Evolutionary conservation across 2,113 vertebrate species (phyloP).

Genomic region (Archocentrus centrarchus): DNA sequence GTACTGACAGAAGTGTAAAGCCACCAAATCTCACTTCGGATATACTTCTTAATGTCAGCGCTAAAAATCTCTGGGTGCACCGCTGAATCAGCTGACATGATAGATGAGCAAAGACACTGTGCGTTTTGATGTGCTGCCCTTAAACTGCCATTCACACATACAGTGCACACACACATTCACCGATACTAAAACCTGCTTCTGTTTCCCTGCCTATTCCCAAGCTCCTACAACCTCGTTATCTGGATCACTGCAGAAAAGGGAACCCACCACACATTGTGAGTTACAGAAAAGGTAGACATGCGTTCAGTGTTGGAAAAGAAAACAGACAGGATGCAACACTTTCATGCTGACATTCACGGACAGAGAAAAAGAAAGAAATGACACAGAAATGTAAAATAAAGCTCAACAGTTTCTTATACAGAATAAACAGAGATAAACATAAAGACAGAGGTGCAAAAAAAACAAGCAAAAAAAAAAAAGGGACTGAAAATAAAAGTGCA

Average conservation of each 20-base stretch:
- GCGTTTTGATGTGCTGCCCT: constrained; percentile 48
- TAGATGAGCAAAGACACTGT: constrained; percentile 46
- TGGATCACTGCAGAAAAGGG: constrained; percentile 81
- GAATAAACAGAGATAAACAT: constrained; percentile 80
- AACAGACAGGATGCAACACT: constrained; percentile 74
- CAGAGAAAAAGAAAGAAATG: constrained; percentile 61
- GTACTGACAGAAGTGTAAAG: not conserved
- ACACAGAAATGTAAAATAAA: constrained; percentile 54
- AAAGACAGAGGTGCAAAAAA: constrained; percentile 85
- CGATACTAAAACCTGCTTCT: constrained; percentile 8
- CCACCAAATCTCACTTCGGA: not conserved
- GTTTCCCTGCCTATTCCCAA: constrained; percentile 7
- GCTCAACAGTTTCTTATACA: constrained; percentile 52
- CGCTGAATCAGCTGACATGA: constrained; percentile 30
- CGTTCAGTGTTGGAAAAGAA: constrained; percentile 76
- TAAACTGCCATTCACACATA: constrained; percentile 59
- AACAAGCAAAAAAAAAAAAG: not conserved
- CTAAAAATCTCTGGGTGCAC: constrained; percentile 33
- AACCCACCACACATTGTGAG: constrained; percentile 63
- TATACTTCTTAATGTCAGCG: not conserved
- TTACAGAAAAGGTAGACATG: constrained; percentile 81
- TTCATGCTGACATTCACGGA: constrained; percentile 84
- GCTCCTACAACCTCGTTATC: constrained; percentile 39
- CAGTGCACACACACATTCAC: constrained; percentile 8
- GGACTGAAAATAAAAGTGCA: constrained; percentile 56